Conservation (phyloP, 2,888 invertebrate species). For the Rhagophthalmus giganteus region DNA sequence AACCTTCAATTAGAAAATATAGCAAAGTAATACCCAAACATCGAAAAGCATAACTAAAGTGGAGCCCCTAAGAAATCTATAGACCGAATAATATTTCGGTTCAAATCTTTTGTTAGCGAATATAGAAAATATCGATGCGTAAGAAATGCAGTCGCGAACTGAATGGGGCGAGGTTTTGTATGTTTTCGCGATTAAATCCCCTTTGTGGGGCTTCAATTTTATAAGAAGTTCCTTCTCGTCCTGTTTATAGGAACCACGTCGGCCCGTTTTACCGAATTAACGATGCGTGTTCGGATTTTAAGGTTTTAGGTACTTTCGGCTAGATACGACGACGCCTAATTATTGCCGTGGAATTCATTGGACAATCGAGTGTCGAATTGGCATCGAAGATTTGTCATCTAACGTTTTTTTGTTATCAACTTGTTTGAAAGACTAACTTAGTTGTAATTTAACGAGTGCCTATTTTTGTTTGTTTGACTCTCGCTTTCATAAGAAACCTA, state of each 20-base stretch:
- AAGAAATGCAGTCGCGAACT: conserved; percentile 22
- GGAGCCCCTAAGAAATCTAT: conserved; percentile 12
- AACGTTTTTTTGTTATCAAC: too few species aligned
- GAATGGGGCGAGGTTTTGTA: conserved; percentile 27
- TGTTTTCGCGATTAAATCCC: conserved; percentile 29
- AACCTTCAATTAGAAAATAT: too few species aligned
- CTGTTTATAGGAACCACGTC: neutral
- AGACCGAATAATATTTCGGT: conserved; percentile 27
- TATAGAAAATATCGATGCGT: conserved; percentile 26
- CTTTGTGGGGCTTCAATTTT: conserved; percentile 16
- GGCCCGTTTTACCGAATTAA: conserved; percentile 10
- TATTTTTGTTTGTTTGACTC: too few species aligned
- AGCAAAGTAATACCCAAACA: conserved; percentile 11
- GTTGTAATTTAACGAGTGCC: too few species aligned
- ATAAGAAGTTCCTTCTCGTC: neutral
- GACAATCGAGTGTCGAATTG: too few species aligned
- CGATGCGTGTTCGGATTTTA: conserved; percentile 11
- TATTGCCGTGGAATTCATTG: too few species aligned
- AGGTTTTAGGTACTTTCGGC: neutral
- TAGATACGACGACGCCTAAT: too few species aligned
- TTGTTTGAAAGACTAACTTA: too few species aligned
- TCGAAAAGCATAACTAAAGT: too few species aligned
- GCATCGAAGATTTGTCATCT: too few species aligned
- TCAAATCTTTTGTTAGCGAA: conserved; percentile 21
- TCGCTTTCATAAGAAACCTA: too few species aligned